Conservation (phyloP, 2,797 vertebrate species). For the Denticeps clupeoides region DNA sequence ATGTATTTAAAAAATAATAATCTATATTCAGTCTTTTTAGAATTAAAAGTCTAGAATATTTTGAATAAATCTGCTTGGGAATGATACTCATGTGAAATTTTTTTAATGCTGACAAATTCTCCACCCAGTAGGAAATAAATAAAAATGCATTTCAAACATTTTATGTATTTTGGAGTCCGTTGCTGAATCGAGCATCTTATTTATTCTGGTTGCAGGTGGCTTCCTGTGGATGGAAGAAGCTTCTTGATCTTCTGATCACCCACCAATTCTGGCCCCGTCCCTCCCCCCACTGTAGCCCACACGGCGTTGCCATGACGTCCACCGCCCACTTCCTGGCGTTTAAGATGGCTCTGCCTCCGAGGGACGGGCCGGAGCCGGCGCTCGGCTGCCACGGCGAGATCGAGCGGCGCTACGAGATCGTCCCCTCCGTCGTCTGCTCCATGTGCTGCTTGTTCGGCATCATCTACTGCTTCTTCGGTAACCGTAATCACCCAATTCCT, state of each 20-base stretch:
- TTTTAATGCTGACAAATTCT: too few relatives aligned
- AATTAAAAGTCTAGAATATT: too few relatives aligned
- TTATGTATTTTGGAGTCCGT: too few relatives aligned
- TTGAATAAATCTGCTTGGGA: too few relatives aligned
- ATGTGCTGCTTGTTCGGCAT: conserved; percentile 98
- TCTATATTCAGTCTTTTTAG: too few relatives aligned
- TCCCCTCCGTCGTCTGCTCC: conserved; percentile 93
- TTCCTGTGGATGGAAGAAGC: conserved; percentile 45
- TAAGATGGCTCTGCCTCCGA: conserved; percentile 57
- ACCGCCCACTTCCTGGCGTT: conserved; percentile 67
- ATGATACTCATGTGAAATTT: too few relatives aligned
- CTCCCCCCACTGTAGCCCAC: too few relatives aligned
- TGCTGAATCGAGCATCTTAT: neutral
- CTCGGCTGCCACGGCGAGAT: conserved; percentile 83
- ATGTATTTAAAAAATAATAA: too few relatives aligned
- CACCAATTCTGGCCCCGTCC: neutral
- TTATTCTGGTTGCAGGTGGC: conserved; percentile 34
- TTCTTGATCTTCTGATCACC: conserved; percentile 34
- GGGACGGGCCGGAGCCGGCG: conserved; percentile 62
- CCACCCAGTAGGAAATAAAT: too few relatives aligned
- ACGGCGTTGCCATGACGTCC: conserved; percentile 62
- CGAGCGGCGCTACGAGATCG: conserved; percentile 85
- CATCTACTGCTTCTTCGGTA: conserved; percentile 99
- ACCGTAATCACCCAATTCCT: conserved; percentile 32
- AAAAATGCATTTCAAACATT: conserved; percentile 33